Evolutionary conservation across 1,140 invertebrate genomes (phyloP).

Genomic region (Drosophila elegans): DNA sequence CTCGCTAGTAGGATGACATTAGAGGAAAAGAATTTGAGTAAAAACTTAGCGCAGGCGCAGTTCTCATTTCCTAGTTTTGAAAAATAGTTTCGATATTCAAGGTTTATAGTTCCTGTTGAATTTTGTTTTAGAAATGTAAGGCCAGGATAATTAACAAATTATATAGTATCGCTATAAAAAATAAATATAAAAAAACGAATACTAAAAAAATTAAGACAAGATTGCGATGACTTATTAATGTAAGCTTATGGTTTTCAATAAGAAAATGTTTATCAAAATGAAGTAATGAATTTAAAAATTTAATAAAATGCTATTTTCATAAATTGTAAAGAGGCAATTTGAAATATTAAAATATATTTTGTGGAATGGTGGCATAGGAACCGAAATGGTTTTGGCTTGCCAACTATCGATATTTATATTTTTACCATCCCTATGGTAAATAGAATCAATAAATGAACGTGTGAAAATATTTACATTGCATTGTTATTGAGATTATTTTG

Average conservation of each 20-base stretch:
- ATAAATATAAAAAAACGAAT: too few relatives aligned
- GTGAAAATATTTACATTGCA: constrained; percentile 34
- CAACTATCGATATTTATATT: constrained; percentile 4
- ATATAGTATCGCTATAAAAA: too few relatives aligned
- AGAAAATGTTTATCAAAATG: too few relatives aligned
- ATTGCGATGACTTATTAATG: too few relatives aligned
- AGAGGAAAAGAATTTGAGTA: constrained; percentile 28
- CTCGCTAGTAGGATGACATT: constrained; percentile 38
- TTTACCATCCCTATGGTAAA: constrained; percentile 5
- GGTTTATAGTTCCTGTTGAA: background rate
- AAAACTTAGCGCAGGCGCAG: constrained; percentile 26
- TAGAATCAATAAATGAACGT: constrained; percentile 35
- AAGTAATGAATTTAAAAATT: too few relatives aligned
- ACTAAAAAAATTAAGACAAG: too few relatives aligned
- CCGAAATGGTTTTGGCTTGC: background rate
- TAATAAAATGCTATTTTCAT: too few relatives aligned
- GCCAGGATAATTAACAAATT: too few relatives aligned
- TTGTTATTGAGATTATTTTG: constrained; percentile 6
- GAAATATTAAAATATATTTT: too few relatives aligned
- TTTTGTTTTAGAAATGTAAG: too few relatives aligned
- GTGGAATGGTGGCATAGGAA: constrained; percentile 8
- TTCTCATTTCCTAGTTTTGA: background rate
- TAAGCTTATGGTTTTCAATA: too few relatives aligned
- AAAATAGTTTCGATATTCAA: constrained; percentile 10
- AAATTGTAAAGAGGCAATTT: background rate